A percentile compares a stretch with the other conserved stretches of the same genome.
Conservation (phyloP, 2,113 vertebrate species). For the Mesembrinibis cayennensis region DNA sequence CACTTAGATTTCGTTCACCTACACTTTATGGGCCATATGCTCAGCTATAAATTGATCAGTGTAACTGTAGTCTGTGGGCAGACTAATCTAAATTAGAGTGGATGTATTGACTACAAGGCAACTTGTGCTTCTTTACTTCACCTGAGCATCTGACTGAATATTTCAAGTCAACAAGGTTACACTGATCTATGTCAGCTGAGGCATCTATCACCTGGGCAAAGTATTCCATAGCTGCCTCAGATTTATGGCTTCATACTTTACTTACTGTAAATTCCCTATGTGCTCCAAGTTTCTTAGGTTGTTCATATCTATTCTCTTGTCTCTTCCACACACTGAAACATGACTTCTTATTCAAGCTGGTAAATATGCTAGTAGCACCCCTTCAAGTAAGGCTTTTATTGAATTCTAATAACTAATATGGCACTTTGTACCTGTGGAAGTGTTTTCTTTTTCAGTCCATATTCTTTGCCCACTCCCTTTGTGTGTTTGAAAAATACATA, state of each 20-base stretch:
- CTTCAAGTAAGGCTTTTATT: not conserved
- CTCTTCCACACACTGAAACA: not conserved
- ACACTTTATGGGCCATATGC: accelerated
- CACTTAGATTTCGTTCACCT: not conserved
- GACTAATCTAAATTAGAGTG: not conserved
- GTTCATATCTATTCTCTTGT: not conserved
- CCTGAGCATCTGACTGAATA: not conserved
- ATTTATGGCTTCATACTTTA: not conserved
- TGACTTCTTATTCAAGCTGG: not conserved
- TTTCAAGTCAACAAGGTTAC: not conserved
- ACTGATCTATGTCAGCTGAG: not conserved
- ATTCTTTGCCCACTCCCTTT: not conserved
- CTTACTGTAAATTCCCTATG: accelerated
- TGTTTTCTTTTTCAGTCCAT: not conserved
- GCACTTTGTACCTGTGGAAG: not conserved
- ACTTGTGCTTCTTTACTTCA: not conserved
- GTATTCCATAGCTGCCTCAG: not conserved
- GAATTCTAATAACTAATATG: not conserved
- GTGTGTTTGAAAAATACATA: not conserved
- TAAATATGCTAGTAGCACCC: not conserved
- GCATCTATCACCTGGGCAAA: not conserved
- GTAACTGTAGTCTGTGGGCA: not conserved
- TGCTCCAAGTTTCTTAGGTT: not conserved
- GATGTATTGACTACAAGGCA: not conserved
- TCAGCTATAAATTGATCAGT: not conserved